Evolutionary conservation across 2,888 invertebrate genomes (phyloP).

Genomic region (Temnothorax unifasciatus): DNA sequence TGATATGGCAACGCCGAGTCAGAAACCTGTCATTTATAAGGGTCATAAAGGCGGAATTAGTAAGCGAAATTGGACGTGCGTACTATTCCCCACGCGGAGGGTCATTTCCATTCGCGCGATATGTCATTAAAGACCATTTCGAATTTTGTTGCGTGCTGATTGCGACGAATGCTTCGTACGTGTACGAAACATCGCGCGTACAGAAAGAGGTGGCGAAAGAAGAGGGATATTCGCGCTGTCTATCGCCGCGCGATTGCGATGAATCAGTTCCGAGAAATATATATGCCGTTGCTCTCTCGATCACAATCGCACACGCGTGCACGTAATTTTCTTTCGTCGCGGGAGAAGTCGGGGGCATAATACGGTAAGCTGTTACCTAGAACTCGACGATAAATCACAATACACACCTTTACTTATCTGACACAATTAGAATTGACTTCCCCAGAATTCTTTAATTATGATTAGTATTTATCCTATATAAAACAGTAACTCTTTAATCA

Average conservation of each 20-base stretch:
- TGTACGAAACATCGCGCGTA: slow-evolving; percentile 44
- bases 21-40: slow-evolving; percentile 50
- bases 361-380: slow-evolving; percentile 22
- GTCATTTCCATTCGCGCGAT: slow-evolving; percentile 56
- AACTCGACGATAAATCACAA: slow-evolving; percentile 41
- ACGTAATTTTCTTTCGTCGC: slow-evolving; percentile 64
- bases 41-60: slow-evolving; percentile 54
- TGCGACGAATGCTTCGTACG: slow-evolving; percentile 55
- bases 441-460: slow-evolving; percentile 8
- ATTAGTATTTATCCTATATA: not conserved
- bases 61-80: slow-evolving; percentile 45
- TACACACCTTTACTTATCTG: slow-evolving; percentile 12
- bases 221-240: slow-evolving; percentile 64
- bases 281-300: slow-evolving; percentile 52
- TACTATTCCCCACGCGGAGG: slow-evolving; percentile 8
- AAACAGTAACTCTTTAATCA: not conserved
- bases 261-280: slow-evolving; percentile 71
- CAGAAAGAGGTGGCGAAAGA: slow-evolving; percentile 41
- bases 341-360: slow-evolving; percentile 26
- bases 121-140: slow-evolving; percentile 74
- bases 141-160: slow-evolving; percentile 71
- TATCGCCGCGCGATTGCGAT: slow-evolving; percentile 61
- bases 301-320: slow-evolving; percentile 60
- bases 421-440: slow-evolving; percentile 26
- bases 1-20: slow-evolving; percentile 24